Conservation (phyloP, 1,140 invertebrate genomes). For the Wiebesia pumilae region DNA sequence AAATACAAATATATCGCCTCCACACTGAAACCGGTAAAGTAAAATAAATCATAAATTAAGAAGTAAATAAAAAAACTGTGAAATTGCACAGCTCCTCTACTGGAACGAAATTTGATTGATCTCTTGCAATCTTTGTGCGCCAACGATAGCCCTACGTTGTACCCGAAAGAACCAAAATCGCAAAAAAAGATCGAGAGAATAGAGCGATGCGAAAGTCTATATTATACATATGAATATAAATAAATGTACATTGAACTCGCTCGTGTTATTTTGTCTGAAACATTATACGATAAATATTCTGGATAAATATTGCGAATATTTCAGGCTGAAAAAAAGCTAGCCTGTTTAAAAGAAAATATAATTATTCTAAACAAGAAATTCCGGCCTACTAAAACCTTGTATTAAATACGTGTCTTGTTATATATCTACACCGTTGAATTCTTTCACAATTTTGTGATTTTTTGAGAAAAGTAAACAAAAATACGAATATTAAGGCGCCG, state of each 20-base stretch:
- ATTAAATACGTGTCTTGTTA: neutral
- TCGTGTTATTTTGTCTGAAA: constrained; percentile 10
- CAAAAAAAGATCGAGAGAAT: constrained; percentile 32
- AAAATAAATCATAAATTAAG: constrained; percentile 15
- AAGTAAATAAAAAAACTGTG: neutral
- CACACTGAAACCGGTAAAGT: constrained; percentile 27
- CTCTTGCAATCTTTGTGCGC: constrained; percentile 70
- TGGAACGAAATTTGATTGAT: constrained; percentile 72
- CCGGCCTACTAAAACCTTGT: constrained; percentile 5
- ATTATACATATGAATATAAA: constrained; percentile 28
- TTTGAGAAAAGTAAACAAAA: neutral
- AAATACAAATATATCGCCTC: constrained; percentile 57
- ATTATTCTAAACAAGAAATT: constrained; percentile 14
- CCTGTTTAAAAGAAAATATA: neutral
- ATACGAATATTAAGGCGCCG: neutral
- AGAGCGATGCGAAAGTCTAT: constrained; percentile 9
- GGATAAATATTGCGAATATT: neutral
- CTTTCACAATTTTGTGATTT: neutral
- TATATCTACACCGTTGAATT: neutral
- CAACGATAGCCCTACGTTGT: constrained; percentile 67
- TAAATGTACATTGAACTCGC: constrained; percentile 38
- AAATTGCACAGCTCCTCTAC: constrained; percentile 57
- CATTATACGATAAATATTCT: neutral
- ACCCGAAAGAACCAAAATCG: constrained; percentile 8
- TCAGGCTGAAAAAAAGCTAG: neutral